Conservation (phyloP, 2,888 invertebrate species). For the Dasysyrphus tricinctus region DNA sequence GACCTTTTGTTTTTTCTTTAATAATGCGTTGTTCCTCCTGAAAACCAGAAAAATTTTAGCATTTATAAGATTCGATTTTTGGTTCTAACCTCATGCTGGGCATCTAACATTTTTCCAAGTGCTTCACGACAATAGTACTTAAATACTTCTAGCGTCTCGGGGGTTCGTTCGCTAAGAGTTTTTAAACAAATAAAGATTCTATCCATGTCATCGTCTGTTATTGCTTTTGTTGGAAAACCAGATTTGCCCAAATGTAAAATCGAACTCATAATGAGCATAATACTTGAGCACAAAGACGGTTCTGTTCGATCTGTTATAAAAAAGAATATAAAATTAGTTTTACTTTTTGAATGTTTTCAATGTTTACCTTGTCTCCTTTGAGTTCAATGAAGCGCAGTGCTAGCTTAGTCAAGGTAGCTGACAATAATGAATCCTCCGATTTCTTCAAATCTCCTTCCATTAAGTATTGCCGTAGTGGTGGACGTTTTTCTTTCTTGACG, state of each 20-base stretch:
- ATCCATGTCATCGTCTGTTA: constrained; percentile 98
- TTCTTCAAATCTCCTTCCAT: constrained; percentile 98
- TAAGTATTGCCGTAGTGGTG: constrained; percentile 93
- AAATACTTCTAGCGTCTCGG: constrained; percentile 88
- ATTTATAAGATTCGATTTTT: not conserved
- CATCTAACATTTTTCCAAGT: constrained; percentile 92
- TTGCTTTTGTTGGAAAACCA: constrained; percentile 88
- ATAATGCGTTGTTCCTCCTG: constrained; percentile 83
- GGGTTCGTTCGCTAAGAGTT: constrained; percentile 88
- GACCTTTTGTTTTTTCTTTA: constrained; percentile 88
- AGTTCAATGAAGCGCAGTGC: constrained; percentile 88
- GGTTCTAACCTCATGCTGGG: constrained; percentile 87
- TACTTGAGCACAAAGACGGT: constrained; percentile 89
- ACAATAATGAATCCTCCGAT: constrained; percentile 96
- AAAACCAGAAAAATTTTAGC: constrained; percentile 8
- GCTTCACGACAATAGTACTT: constrained; percentile 90
- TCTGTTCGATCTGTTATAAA: constrained; percentile 82
- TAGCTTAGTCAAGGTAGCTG: constrained; percentile 95
- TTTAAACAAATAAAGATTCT: constrained; percentile 92
- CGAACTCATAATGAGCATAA: constrained; percentile 94
- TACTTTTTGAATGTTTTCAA: not conserved
- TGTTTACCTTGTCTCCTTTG: constrained; percentile 80
- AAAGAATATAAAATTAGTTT: not conserved
- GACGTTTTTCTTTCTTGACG: constrained; percentile 88
- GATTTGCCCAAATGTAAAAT: constrained; percentile 94